Base-by-base conservation (phyloP, 2,888 invertebrate genomes). In the Trachelus iudaicus region DNA sequence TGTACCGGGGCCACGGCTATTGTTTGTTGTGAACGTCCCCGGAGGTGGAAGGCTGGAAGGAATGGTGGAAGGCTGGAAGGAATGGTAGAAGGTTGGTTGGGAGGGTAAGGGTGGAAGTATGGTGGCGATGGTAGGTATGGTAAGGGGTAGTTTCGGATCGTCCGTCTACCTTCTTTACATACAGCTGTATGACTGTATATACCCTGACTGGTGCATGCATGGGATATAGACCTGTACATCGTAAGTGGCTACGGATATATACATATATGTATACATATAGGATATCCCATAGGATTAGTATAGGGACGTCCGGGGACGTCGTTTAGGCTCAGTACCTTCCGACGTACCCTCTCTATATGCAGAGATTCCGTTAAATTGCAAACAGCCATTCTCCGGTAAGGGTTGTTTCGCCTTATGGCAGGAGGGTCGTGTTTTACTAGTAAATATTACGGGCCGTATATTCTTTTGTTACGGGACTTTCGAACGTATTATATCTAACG, bases 311-410 rank as follows among this genome's bases (percentile, higher is more conserved):
- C 85, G 85, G 85, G 84, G 83, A 33, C 83, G 86, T 86, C 87
- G 84, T 87, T 87, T 85, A 83, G 81, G 83, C 81, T 79, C 81
- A 83, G 81, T 74, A 34, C 80, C 82, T 40, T 40, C 40, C 84
- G 85, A 87, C 85, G 85, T 88, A 85, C 83, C 85, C 87, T 86
- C 87, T 88, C 86, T 88, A 85, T 89, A 88, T 88, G 88, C 89
- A 87, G 87, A 87, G 88, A 88, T 87, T 87, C 87, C 87, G 87
- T 86, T 87, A 87, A 87, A 89, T 88, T 85, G 86, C 85, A 84
- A 87, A 84, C 85, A 76, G 73, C 73, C 74, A 69, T 69, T 69
- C 34, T 69, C 35, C 40, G 77, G 73, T 78, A 77, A 69, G 75
- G 73, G 56, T 69, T 71, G 80, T 40, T 40, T 6, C 40, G 40